phyloP scores from a whole-genome alignment of 2,113 vertebrate species.

The Cebidichthys violaceus region DNA sequence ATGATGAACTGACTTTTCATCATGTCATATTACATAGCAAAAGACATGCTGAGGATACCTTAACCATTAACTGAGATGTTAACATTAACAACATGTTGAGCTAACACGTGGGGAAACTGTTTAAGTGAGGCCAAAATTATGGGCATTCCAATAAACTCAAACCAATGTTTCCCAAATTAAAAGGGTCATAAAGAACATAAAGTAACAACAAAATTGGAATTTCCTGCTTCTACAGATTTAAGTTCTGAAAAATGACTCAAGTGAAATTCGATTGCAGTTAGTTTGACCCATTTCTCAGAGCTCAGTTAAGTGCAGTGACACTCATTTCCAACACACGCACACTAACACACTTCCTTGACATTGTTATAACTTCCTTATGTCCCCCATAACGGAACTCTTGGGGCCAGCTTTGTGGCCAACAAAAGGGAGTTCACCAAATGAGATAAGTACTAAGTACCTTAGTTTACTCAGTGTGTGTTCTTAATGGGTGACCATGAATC shows the following conservation, averaged over 20 bases:
- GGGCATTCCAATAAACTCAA: slow-evolving; percentile 31
- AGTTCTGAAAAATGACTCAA: slow-evolving; percentile 14
- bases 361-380: slow-evolving; percentile 77
- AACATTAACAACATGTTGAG: slow-evolving; percentile 47
- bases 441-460: slow-evolving; percentile 57
- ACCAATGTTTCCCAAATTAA: slow-evolving; percentile 15
- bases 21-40: slow-evolving; percentile 37
- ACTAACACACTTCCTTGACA: slow-evolving; percentile 78
- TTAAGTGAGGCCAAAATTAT: slow-evolving; percentile 7
- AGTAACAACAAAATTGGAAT: slow-evolving; percentile 5
- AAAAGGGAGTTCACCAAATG: slow-evolving; percentile 54
- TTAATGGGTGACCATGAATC: slow-evolving; percentile 49
- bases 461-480: slow-evolving; percentile 50
- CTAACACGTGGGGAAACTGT: slow-evolving; percentile 53
- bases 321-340: slow-evolving; percentile 63
- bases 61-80: slow-evolving; percentile 45
- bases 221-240: slow-evolving; percentile 51
- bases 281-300: slow-evolving; percentile 37
- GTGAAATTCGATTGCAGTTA: slow-evolving; percentile 25
- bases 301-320: slow-evolving; percentile 54
- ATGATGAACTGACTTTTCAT: slow-evolving; percentile 68
- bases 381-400: slow-evolving; percentile 43
- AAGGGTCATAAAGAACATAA: slow-evolving; percentile 10
- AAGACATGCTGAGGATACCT: slow-evolving; percentile 47
- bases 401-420: slow-evolving; percentile 41